Evolutionary conservation across 2,888 invertebrate genomes (phyloP).

Genomic region (Pseudanteris insignis): DNA sequence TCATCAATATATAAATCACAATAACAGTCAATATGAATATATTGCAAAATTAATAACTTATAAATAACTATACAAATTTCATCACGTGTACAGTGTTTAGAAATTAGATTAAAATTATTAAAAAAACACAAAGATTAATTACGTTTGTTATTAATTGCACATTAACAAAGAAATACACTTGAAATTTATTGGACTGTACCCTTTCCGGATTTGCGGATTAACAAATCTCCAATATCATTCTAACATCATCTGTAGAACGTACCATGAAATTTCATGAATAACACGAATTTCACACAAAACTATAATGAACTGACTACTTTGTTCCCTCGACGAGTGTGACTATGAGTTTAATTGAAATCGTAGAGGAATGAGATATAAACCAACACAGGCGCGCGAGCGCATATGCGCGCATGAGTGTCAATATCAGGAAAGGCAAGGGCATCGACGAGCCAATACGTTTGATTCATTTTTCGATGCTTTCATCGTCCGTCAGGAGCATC

Average conservation of each 20-base stretch:
- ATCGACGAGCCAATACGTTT: constrained; percentile 6
- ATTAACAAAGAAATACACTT: no score
- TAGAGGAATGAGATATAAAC: constrained; percentile 20
- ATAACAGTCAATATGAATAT: no score
- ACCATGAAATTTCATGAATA: constrained; percentile 16
- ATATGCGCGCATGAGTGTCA: constrained; percentile 6
- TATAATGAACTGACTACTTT: constrained; percentile 8
- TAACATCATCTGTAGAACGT: not conserved
- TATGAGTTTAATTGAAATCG: constrained; percentile 20
- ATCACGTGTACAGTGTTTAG: no score
- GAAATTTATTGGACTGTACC: no score
- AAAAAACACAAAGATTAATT: no score
- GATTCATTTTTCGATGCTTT: constrained; percentile 17
- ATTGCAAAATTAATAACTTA: no score
- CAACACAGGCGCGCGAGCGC: no score
- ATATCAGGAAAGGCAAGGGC: constrained; percentile 6
- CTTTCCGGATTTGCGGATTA: no score
- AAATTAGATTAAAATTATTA: no score
- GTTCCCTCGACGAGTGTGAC: constrained; percentile 8
- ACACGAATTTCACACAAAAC: constrained; percentile 9
- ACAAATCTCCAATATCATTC: constrained; percentile 7
- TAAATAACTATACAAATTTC: no score
- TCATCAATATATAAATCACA: no score
- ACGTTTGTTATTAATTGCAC: no score
- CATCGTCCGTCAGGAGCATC: constrained; percentile 19